Evolutionary conservation across 37 sponge, comb jelly and placozoan species (phyloP).

Genomic region (Ephydatia muelleri): DNA sequence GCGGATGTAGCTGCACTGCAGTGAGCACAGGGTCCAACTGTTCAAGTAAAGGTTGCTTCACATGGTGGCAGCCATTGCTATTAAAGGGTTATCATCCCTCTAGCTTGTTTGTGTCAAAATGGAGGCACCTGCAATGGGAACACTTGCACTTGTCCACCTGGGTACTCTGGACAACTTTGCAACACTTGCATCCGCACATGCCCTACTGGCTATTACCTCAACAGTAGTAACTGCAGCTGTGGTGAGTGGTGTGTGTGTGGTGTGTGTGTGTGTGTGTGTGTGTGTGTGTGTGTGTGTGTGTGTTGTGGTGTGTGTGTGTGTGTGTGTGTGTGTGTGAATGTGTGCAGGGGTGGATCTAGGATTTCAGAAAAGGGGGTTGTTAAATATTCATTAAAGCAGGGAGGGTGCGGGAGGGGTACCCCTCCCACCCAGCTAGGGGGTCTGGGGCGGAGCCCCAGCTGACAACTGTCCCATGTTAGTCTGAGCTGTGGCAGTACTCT

Average conservation of each 20-base stretch:
- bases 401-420: too few relatives aligned
- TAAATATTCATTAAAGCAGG: too few relatives aligned
- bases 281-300: constrained; percentile 25
- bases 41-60: neutral
- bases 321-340: constrained; percentile 19
- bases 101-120: neutral
- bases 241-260: neutral
- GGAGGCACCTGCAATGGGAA: neutral
- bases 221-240: neutral
- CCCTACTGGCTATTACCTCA: neutral
- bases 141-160: neutral
- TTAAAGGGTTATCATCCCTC: neutral
- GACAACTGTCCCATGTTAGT: too few relatives aligned
- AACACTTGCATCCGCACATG: neutral
- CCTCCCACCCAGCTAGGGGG: too few relatives aligned
- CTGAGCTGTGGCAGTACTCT: too few relatives aligned
- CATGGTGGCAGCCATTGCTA: neutral
- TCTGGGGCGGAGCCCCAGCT: too few relatives aligned
- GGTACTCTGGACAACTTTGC: neutral
- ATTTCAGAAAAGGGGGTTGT: too few relatives aligned
- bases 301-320: constrained; percentile 21
- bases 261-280: constrained; percentile 1
- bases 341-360: too few relatives aligned
- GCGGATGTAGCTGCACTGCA: neutral
- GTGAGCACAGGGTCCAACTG: neutral